These are phyloP conservation scores for Bostrychus sinensis DNA, from an alignment of 2,113 vertebrate species.

Conservation along the genomic window DNA sequence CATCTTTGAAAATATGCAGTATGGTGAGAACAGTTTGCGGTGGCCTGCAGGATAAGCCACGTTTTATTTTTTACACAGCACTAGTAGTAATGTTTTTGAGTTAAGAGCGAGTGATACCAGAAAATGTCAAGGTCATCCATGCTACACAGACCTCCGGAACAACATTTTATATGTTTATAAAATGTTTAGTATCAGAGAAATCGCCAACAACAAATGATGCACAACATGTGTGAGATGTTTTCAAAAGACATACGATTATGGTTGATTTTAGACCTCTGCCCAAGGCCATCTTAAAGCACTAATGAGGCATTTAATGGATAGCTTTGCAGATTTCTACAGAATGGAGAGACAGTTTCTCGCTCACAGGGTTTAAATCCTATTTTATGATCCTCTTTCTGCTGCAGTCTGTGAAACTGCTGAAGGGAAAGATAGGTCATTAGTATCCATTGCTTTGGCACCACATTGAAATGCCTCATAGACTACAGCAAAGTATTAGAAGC, in stretches of 20 bases:
- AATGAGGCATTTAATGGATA: slow-evolving; percentile 48
- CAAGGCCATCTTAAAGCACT: slow-evolving; percentile 32
- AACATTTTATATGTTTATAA: too few relatives aligned
- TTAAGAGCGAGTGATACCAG: background rate
- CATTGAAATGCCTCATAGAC: slow-evolving; percentile 19
- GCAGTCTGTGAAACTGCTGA: slow-evolving; percentile 15
- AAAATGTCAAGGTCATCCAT: background rate
- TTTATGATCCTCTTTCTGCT: slow-evolving; percentile 6
- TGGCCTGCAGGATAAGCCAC: background rate
- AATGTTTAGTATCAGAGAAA: slow-evolving; percentile 14
- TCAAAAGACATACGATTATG: background rate
- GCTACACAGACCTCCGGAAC: slow-evolving; percentile 10
- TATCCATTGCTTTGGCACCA: slow-evolving; percentile 19
- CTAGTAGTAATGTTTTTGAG: background rate
- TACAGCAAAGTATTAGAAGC: background rate
- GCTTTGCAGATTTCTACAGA: slow-evolving; percentile 9
- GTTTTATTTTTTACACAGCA: too few relatives aligned
- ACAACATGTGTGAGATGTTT: background rate
- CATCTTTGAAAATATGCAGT: too few relatives aligned
- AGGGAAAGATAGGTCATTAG: slow-evolving; percentile 33
- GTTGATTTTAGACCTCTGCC: slow-evolving; percentile 5
- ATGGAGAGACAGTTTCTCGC: background rate
- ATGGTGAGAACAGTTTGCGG: too few relatives aligned
- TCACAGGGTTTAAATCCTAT: slow-evolving; percentile 5
- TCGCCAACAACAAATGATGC: slow-evolving; percentile 3